phyloP scores from a whole-genome alignment of 1,140 invertebrate species.

The Panagrolaimus sp. region DNA sequence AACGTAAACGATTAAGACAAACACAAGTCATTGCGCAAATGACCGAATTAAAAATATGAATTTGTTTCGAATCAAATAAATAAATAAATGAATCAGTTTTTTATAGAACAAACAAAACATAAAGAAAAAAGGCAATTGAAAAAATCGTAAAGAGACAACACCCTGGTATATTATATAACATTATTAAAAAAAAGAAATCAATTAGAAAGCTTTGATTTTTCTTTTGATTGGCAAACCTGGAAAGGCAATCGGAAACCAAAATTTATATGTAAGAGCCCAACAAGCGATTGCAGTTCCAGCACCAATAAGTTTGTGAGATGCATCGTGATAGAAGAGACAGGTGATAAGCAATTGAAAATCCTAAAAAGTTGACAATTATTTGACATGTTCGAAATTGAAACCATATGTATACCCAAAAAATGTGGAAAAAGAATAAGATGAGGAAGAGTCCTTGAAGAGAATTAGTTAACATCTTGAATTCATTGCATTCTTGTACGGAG shows the following conservation, averaged over 20 bases:
- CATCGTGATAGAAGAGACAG: slow-evolving; percentile 52
- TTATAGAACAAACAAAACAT: no score
- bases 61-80: no score
- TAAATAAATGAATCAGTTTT: no score
- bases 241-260: slow-evolving; percentile 67
- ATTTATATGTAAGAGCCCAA: slow-evolving; percentile 84
- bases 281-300: slow-evolving; percentile 76
- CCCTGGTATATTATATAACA: no score
- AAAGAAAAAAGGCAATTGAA: no score
- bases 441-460: slow-evolving; percentile 73
- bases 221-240: slow-evolving; percentile 31
- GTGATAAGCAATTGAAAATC: slow-evolving; percentile 55
- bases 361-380: slow-evolving; percentile 26
- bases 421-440: slow-evolving; percentile 42
- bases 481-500: slow-evolving; percentile 24
- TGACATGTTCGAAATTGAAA: slow-evolving; percentile 10
- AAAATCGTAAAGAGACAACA: no score
- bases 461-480: slow-evolving; percentile 69
- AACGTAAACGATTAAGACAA: no score
- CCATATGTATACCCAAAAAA: slow-evolving; percentile 41
- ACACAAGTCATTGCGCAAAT: no score
- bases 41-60: no score
- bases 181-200: no score
- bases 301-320: slow-evolving; percentile 72
- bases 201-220: slow-evolving; percentile 24